Conservation (phyloP, 2,113 vertebrate genomes). For the Turnix velox region DNA sequence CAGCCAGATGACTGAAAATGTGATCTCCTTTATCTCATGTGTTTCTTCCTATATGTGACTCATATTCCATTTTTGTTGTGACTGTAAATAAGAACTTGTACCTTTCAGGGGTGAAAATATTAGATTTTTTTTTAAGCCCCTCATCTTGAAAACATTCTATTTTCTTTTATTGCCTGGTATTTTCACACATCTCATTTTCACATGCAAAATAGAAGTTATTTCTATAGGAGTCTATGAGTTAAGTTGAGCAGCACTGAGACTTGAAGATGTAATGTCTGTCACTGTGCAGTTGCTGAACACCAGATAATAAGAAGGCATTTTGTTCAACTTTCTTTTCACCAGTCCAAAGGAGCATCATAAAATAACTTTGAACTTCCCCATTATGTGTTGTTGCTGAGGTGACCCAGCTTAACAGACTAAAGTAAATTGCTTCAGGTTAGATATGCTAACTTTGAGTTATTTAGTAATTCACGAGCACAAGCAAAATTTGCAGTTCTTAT, state of each 20-base stretch:
- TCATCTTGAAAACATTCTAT: background rate
- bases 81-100: background rate
- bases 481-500: background rate
- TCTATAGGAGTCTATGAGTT: background rate
- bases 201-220: background rate
- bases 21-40: background rate
- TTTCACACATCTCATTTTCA: background rate
- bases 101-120: background rate
- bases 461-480: background rate
- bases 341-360: background rate
- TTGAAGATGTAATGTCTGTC: background rate
- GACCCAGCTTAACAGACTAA: background rate
- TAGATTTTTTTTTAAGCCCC: background rate
- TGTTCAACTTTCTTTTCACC: background rate
- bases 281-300: background rate
- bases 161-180: background rate
- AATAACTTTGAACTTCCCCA: background rate
- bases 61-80: background rate
- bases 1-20: background rate
- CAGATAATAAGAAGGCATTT: background rate
- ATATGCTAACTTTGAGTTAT: background rate
- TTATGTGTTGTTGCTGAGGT: background rate
- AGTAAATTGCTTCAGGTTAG: background rate
- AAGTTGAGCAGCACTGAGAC: background rate
- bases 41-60: background rate